Evolutionary conservation across 2,113 vertebrate species (phyloP), one percentile per base, ranked within the genome.

Genomic region (Hiodon tergisus): DNA sequence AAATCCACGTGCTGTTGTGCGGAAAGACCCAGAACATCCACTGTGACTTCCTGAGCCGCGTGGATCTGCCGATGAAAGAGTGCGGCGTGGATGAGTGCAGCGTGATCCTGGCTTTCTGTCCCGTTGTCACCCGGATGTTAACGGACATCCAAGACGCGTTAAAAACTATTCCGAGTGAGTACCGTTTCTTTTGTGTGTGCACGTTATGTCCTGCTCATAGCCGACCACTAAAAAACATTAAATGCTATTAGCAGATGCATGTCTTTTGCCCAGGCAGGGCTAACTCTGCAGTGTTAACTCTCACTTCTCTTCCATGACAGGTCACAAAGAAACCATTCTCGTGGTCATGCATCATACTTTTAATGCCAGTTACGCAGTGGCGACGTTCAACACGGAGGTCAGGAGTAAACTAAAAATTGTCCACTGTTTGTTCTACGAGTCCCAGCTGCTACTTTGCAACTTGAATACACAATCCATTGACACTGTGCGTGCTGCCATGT

Each of bases 41-140:
- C 55, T 6, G 8, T 5, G 17, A 8, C 17, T 57, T 74, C 5
- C 8, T 53, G 46, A 46, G 14, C 2, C 5, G n/a, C 2, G 31
- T 60, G 6, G 31, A 4, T 61, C 13, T 4, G 31, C 16, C 53
- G n/a, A 71, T 2, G 31, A 61, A 66, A 53, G 72, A 9, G 59
- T 13, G 51, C 13, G 4, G 14, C 4, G 3, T 52, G 17, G 3
- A 5, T 0, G 0, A 63, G 0, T 63, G 77, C 9, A 3, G 81
- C 0, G 70, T 5, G 0, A 53, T 16, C 2, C 63, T 88, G 2
- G 8, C 79, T 76, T 88, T 85, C 76, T 80, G 76, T 69, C 76
- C 78, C 1, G 47, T 79, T 3, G 52, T 10, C 6, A 73, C 76
- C 11, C 71, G 78, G 57, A 9, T 13, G 52, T 73, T 55, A 52